Evolutionary conservation across 1,140 invertebrate genomes (phyloP).

Genomic region (Drusus annulatus): DNA sequence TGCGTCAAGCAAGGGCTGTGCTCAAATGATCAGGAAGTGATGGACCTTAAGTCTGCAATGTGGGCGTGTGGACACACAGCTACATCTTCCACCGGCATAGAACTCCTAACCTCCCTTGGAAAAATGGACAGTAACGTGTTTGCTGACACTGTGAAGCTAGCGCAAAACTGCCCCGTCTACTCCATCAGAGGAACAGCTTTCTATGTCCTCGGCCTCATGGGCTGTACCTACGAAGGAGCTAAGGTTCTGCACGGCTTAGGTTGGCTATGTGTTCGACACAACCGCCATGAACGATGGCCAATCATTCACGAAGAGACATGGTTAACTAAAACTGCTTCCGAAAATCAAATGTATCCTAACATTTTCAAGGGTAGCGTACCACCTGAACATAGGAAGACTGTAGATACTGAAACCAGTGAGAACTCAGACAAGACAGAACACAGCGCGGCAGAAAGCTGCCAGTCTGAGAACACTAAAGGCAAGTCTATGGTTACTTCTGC

Average conservation of each 20-base stretch:
- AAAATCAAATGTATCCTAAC: conserved; percentile 59
- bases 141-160: conserved; percentile 82
- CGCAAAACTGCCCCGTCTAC: conserved; percentile 85
- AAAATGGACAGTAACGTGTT: conserved; percentile 84
- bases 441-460: conserved; percentile 66
- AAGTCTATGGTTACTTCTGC: conserved; percentile 28
- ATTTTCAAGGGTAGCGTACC: conserved; percentile 61
- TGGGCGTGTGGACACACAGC: conserved; percentile 92
- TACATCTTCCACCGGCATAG: conserved; percentile 81
- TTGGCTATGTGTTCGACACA: conserved; percentile 88
- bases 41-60: conserved; percentile 88
- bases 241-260: conserved; percentile 74
- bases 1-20: conserved; percentile 71
- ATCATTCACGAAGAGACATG: conserved; percentile 80
- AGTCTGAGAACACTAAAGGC: conserved; percentile 63
- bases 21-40: conserved; percentile 76
- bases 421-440: conserved; percentile 69
- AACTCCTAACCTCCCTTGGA: conserved; percentile 82
- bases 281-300: conserved; percentile 88
- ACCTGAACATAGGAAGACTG: conserved; percentile 63
- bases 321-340: conserved; percentile 62
- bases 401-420: conserved; percentile 67
- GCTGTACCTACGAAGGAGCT: conserved; percentile 86
- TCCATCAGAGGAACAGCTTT: conserved; percentile 91
- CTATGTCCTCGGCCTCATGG: conserved; percentile 88